Conservation (phyloP, 2,797 vertebrate species). For the Anisognathus igniventris region DNA sequence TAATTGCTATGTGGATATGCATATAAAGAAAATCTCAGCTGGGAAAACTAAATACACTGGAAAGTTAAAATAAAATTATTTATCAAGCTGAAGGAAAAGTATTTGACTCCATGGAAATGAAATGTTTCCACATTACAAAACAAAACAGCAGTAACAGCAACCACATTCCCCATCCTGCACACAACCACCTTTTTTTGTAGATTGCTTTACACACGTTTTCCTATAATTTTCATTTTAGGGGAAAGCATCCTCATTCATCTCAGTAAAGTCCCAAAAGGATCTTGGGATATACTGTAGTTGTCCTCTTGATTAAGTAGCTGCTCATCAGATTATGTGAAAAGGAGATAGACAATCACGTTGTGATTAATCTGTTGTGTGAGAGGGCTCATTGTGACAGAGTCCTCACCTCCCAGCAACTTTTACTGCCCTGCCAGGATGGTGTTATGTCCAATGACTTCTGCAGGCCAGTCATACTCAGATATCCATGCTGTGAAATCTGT, state of each 20-base stretch:
- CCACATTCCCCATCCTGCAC: not conserved
- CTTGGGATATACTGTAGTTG: not conserved
- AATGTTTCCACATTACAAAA: not conserved
- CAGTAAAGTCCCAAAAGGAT: not conserved
- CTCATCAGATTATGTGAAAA: not conserved
- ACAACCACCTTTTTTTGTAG: not conserved
- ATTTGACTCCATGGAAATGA: not conserved
- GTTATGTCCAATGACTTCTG: not conserved
- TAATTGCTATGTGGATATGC: not conserved
- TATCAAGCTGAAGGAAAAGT: not conserved
- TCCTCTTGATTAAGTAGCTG: not conserved
- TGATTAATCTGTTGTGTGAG: not conserved
- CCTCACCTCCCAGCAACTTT: not conserved
- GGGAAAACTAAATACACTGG: not conserved
- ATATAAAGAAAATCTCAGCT: not conserved
- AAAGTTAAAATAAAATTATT: not conserved
- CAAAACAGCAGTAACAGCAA: not conserved
- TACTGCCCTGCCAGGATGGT: not conserved
- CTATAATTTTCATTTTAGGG: not conserved
- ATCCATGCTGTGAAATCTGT: not conserved
- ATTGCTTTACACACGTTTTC: not conserved
- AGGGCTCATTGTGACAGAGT: not conserved
- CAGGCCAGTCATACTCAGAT: not conserved
- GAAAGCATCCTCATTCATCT: not conserved
- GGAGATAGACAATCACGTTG: not conserved